Base-by-base conservation (phyloP, 1,140 invertebrate species). In the Eciton burchellii region DNA sequence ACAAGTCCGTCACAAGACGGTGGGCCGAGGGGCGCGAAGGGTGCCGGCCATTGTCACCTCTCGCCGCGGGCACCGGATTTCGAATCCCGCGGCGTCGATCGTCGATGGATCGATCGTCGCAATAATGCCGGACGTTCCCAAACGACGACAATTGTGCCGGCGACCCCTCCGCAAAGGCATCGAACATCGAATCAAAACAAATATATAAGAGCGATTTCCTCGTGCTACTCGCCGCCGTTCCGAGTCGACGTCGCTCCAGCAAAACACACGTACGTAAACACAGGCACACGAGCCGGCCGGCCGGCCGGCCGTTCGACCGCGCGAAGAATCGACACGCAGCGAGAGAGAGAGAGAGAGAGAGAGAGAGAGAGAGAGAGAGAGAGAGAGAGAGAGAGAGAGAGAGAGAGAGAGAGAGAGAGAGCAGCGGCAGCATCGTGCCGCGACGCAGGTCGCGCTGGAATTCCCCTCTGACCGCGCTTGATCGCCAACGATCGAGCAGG, bases 21-120 rank as follows among this genome's bases (percentile, higher is more conserved):
- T 76, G 43, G 52, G 24, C 45, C 41, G 63, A 35, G 6, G 35
- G 11, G 29, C 59, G n/a, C 24, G 63, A 49, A 41, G 43, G 65
- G 63, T 57, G 52, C 29, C n/a, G n/a, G n/a, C n/a, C 56, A 72
- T 59, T 52, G 81, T 68, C 71, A 83, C 71, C 83, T 85, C 59
- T 43, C 57, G 49, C n/a, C 73, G 66, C 45, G 26, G 41, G 66
- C n/a, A n/a, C 54, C 47, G 43, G 47, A 74, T 68, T 76, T 21
- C 77, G 41, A 49, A 81, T 62, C 26, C 68, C 24, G 63, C 43
- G 35, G 29, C 62, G 47, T 19, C n/a, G n/a, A n/a, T n/a, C n/a
- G 74, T 68, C 52, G 35, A 79, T 79, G 35, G 63, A 70, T 79
- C 74, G 35, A 68, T 56, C 63, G 57, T 29, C 24, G 74, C 74